phyloP scores from a whole-genome alignment of 2,888 invertebrate genomes.

The Eupeodes latifasciatus region DNA sequence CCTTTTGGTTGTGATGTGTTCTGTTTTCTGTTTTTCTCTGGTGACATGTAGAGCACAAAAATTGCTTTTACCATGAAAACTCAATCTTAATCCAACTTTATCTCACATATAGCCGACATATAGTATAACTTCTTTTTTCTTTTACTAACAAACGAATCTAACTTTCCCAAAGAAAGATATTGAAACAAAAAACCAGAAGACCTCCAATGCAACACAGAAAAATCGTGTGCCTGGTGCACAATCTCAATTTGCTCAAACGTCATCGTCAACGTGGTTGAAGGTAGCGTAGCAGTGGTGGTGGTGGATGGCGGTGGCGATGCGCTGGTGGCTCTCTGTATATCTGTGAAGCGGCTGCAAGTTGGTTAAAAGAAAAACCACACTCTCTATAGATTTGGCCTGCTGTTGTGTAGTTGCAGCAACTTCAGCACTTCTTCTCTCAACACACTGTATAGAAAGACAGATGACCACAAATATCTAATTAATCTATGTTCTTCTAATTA shows the following conservation, averaged over 20 bases:
- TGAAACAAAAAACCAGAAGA: slow-evolving; percentile 19
- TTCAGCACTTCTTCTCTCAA: slow-evolving; percentile 35
- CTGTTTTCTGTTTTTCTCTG: not conserved
- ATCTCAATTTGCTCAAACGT: slow-evolving; percentile 69
- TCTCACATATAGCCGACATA: not conserved
- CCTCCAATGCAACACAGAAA: slow-evolving; percentile 25
- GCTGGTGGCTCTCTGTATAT: no score
- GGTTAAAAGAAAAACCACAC: not conserved
- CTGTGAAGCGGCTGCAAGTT: not conserved
- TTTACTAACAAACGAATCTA: slow-evolving; percentile 42
- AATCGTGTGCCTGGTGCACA: slow-evolving; percentile 56
- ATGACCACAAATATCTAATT: slow-evolving; percentile 75
- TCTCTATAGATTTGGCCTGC: not conserved
- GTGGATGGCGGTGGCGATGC: not conserved
- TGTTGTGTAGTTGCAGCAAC: slow-evolving; percentile 10
- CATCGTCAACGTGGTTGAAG: slow-evolving; percentile 19
- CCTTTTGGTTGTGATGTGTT: not conserved
- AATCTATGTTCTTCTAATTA: slow-evolving; percentile 77
- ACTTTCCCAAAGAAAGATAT: slow-evolving; percentile 48
- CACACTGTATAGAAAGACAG: slow-evolving; percentile 48
- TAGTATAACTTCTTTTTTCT: not conserved
- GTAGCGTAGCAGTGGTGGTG: not conserved
- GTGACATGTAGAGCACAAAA: slow-evolving; percentile 7
- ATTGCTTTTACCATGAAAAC: slow-evolving; percentile 50
- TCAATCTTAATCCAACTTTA: slow-evolving; percentile 37